Conservation (phyloP, 2,797 vertebrate species). For the Prionace glauca region DNA sequence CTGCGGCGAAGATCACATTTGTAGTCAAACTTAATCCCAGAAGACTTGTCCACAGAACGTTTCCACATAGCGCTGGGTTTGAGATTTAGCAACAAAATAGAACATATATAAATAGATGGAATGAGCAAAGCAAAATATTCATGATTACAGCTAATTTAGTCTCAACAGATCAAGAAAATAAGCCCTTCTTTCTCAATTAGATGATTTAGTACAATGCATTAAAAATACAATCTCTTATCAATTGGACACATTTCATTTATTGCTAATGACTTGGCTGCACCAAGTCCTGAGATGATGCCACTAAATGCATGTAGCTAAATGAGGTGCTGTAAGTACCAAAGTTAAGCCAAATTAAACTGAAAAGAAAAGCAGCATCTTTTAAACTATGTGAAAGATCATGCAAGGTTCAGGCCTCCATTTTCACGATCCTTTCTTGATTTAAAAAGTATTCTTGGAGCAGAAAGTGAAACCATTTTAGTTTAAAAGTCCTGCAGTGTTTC, state of each 20-base stretch:
- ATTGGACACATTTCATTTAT: neutral
- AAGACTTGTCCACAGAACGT: conserved; percentile 61
- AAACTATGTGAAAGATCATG: neutral
- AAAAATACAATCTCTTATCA: neutral
- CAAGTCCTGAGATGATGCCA: neutral
- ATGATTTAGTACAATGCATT: neutral
- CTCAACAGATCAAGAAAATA: neutral
- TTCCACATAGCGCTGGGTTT: conserved; percentile 59
- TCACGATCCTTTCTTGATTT: neutral
- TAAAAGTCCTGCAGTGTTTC: neutral
- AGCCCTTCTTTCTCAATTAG: neutral
- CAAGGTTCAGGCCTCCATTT: neutral
- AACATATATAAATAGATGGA: neutral
- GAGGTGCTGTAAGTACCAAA: neutral
- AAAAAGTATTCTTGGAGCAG: neutral
- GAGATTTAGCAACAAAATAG: neutral
- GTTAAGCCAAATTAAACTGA: neutral
- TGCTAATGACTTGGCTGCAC: neutral
- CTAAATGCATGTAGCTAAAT: neutral
- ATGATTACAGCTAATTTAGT: neutral
- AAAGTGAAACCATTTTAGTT: neutral
- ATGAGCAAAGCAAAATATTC: neutral
- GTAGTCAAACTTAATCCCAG: conserved; percentile 71
- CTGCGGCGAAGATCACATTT: conserved; percentile 71
- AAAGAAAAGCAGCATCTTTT: neutral